Conservation (phyloP, 2,113 vertebrate species). For the Trogon surrucura region DNA sequence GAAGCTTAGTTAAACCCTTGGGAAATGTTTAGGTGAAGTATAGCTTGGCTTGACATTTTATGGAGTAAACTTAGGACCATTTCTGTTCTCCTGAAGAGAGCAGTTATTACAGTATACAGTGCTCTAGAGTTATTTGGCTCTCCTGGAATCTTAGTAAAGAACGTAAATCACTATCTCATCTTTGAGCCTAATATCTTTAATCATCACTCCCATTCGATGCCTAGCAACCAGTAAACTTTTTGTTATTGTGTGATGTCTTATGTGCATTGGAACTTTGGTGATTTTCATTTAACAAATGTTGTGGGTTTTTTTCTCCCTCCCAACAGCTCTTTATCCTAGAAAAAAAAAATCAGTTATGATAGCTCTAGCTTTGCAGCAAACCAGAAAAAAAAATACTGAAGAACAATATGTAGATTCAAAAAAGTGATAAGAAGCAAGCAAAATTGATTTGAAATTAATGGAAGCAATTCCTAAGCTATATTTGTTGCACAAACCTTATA, state of each 20-base stretch:
- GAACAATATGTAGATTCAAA: neutral
- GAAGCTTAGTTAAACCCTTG: neutral
- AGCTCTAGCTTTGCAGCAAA: neutral
- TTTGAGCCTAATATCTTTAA: neutral
- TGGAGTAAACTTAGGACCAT: neutral
- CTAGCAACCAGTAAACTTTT: neutral
- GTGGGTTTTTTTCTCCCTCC: neutral
- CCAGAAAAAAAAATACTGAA: neutral
- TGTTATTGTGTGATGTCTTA: neutral
- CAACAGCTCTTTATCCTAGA: neutral
- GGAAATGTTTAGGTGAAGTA: neutral
- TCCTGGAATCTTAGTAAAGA: neutral
- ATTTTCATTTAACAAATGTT: neutral
- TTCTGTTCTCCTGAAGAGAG: neutral
- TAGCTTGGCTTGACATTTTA: neutral
- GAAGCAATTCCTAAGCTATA: neutral
- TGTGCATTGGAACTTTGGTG: neutral
- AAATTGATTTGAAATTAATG: neutral
- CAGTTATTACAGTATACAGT: fast-evolving
- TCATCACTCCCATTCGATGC: neutral
- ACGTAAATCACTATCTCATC: neutral
- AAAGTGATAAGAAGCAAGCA: neutral
- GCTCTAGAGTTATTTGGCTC: neutral
- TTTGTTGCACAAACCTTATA: neutral
- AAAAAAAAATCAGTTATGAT: neutral